phyloP scores from a whole-genome alignment of 2,113 vertebrate genomes.

The Phoxinus phoxinus region DNA sequence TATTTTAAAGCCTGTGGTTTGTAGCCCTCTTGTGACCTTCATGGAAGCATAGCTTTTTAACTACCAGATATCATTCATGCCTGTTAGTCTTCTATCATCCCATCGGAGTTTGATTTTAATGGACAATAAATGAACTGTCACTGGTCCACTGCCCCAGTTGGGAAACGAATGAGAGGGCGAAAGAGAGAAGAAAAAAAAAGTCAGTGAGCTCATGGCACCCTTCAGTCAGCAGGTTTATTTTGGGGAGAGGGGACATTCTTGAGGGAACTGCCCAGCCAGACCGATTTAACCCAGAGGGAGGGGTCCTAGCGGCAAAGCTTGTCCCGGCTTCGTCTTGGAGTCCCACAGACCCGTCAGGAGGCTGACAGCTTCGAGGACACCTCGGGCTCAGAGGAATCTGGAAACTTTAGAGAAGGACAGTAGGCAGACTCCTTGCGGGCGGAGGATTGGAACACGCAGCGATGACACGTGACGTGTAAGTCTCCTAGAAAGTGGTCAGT shows the following conservation, averaged over 20 bases:
- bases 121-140: neutral
- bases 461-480: conserved; percentile 64
- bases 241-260: conserved; percentile 58
- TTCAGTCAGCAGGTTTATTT: conserved; percentile 67
- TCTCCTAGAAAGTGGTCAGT: conserved; percentile 21
- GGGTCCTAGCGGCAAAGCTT: conserved; percentile 36
- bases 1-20: neutral
- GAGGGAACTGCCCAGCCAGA: conserved; percentile 45
- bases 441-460: conserved; percentile 32
- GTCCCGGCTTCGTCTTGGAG: conserved; percentile 4
- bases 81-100: neutral
- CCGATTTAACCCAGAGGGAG: conserved; percentile 61
- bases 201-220: conserved; percentile 51
- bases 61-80: conserved; percentile 6
- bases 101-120: neutral
- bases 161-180: neutral
- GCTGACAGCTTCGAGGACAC: neutral
- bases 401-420: conserved; percentile 22
- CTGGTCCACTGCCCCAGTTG: conserved; percentile 31
- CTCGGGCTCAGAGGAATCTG: conserved; percentile 20
- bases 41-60: neutral
- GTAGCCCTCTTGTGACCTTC: conserved; percentile 3
- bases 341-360: conserved; percentile 6
- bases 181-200: conserved; percentile 28
- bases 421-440: conserved; percentile 35